phyloP scores from a whole-genome alignment of 37 sponge, comb jelly and placozoan species.

The Tethya wilhelma region DNA sequence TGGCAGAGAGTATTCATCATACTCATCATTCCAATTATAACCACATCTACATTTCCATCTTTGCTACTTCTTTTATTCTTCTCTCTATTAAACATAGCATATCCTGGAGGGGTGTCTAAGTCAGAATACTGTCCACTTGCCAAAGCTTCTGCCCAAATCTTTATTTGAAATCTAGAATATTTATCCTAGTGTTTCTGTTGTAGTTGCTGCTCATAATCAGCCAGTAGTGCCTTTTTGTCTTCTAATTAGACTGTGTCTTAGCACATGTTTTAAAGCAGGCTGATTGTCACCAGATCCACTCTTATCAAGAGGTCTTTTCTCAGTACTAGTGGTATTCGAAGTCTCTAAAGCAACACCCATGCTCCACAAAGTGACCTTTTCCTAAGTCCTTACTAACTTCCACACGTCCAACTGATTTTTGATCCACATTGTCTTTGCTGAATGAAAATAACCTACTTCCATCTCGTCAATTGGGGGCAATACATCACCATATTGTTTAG shows the following conservation, averaged over 20 bases:
- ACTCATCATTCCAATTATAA: background rate
- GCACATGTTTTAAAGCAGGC: background rate
- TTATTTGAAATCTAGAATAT: slow-evolving; percentile 25
- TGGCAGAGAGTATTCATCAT: slow-evolving; percentile 23
- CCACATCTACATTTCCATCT: background rate
- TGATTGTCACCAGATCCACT: background rate
- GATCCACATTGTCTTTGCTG: background rate
- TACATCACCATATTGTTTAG: background rate
- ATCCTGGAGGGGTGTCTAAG: slow-evolving; percentile 2
- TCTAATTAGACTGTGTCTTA: background rate
- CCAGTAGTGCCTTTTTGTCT: background rate
- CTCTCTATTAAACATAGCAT: slow-evolving; percentile 18
- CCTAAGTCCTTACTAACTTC: background rate
- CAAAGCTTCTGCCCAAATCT: slow-evolving; percentile 29
- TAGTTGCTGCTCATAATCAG: slow-evolving; percentile 8
- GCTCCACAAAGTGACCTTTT: background rate
- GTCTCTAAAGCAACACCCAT: background rate
- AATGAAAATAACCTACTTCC: background rate
- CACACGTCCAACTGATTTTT: background rate
- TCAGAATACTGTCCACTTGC: background rate
- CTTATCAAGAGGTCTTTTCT: slow-evolving; percentile 6
- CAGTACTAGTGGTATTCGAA: background rate
- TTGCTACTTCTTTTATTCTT: background rate
- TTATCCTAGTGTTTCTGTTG: slow-evolving; percentile 1
- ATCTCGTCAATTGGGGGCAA: background rate